phyloP scores from a whole-genome alignment of 2,888 invertebrate species.

The Aricia artaxerxes region DNA sequence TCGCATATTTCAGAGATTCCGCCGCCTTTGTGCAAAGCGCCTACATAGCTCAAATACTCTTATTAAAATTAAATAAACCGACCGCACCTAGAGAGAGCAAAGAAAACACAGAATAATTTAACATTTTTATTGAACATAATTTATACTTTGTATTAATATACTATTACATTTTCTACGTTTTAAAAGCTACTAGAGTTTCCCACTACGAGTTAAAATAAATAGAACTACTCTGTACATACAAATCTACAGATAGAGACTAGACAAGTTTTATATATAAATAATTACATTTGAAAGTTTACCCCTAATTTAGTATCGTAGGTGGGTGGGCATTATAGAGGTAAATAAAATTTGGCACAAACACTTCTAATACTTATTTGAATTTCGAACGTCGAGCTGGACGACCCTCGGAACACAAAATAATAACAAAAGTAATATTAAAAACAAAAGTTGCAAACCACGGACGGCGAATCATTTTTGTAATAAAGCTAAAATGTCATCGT shows the following conservation, averaged over 20 bases:
- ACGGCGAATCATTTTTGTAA: slow-evolving; percentile 20
- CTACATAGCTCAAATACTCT: slow-evolving; percentile 38
- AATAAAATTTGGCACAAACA: slow-evolving; percentile 45
- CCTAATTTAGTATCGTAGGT: slow-evolving; percentile 33
- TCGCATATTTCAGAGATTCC: slow-evolving; percentile 44
- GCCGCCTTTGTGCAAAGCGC: slow-evolving; percentile 32
- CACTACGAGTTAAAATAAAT: slow-evolving; percentile 49
- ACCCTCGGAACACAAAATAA: slow-evolving; percentile 47
- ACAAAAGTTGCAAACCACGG: slow-evolving; percentile 22
- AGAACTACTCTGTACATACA: slow-evolving; percentile 47
- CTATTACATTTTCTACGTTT: slow-evolving; percentile 67
- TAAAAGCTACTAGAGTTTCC: slow-evolving; percentile 61
- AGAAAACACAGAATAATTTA: slow-evolving; percentile 60
- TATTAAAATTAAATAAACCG: slow-evolving; percentile 35
- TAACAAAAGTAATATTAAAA: slow-evolving; percentile 20
- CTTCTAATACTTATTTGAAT: slow-evolving; percentile 30
- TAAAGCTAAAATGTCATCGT: slow-evolving; percentile 3
- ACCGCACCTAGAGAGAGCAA: not conserved
- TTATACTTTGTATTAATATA: slow-evolving; percentile 55
- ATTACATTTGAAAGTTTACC: slow-evolving; percentile 36
- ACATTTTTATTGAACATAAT: slow-evolving; percentile 78
- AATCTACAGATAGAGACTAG: slow-evolving; percentile 37
- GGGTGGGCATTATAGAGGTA: slow-evolving; percentile 31
- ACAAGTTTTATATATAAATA: slow-evolving; percentile 41
- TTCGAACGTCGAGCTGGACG: slow-evolving; percentile 59